Evolutionary conservation across 2,888 invertebrate genomes (phyloP), one percentile per base, ranked within the genome.

Genomic region (Nymphalis urticae): DNA sequence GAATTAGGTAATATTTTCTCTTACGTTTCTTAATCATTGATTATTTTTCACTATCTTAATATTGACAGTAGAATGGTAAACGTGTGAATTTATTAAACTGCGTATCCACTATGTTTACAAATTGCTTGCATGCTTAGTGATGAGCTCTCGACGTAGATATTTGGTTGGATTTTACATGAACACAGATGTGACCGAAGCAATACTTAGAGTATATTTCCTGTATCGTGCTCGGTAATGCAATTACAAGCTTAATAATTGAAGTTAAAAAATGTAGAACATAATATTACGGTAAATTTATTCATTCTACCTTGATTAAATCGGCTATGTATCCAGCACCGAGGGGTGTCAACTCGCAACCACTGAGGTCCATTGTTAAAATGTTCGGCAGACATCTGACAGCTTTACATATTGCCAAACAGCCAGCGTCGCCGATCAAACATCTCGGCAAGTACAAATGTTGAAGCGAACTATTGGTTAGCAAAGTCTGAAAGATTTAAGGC

Each of bases 391-490:
- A 93, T 58, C 95, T 94, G 60, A 97, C 92, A 0, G 95, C 94
- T 68, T 93, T 93, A 81, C 96, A 97, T 16, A 97, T 84, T 6
- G 95, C 88, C 71, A 95, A 93, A 79, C 96, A 96, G 5, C 96
- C 96, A 24, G 93, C 93, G 82, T 97, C 96, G 0, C 95, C 95
- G 70, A 97, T 94, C 72, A 93, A 88, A 73, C 96, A 96, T 17
- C 95, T 93, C 62, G 94, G 94, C 68, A 97, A 92, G 62, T 95
- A 95, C 56, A 97, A 79, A 72, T 95, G 94, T 79, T 95, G 95
- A 0, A 97, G 85, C 21, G 94, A 94, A 75, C 91, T 94, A 76
- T 95, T 96, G 24, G 90, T 86, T 60, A 94, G 89, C 7, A 97
- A 79, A 9, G 94, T 94, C 93, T 95, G 80, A 3, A 68, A 67